Evolutionary conservation across 2,888 invertebrate species (phyloP).

Genomic region (Anaspis maculata): DNA sequence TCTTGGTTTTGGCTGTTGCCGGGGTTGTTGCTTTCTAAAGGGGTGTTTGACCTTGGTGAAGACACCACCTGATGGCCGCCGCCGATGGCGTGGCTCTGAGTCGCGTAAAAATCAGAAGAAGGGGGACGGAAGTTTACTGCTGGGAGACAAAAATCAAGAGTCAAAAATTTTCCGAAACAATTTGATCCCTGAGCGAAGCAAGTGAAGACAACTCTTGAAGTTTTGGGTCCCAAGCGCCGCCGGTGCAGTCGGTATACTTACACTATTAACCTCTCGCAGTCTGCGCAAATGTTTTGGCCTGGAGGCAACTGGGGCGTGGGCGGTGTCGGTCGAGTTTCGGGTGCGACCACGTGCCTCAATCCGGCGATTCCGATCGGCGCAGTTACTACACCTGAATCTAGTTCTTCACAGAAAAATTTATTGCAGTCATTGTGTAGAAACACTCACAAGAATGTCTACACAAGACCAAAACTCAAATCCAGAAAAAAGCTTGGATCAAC

Average conservation of each 20-base stretch:
- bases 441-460: too few relatives aligned
- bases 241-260: constrained; percentile 53
- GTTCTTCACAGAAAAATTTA: too few relatives aligned
- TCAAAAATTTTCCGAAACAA: too few relatives aligned
- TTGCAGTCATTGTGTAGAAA: too few relatives aligned
- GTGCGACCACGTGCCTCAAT: constrained; percentile 67
- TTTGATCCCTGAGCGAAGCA: too few relatives aligned
- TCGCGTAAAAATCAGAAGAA: constrained; percentile 60
- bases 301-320: constrained; percentile 68
- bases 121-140: too few relatives aligned
- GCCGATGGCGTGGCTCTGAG: constrained; percentile 61
- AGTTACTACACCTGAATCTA: constrained; percentile 42
- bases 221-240: too few relatives aligned
- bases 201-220: too few relatives aligned
- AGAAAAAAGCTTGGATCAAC: too few relatives aligned
- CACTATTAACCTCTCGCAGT: constrained; percentile 96
- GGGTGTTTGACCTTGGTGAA: constrained; percentile 30
- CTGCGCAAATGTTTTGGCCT: constrained; percentile 91
- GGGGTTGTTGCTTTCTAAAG: constrained; percentile 19
- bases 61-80: constrained; percentile 51
- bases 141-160: constrained; percentile 10
- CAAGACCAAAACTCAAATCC: too few relatives aligned
- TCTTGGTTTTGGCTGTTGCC: constrained; percentile 33
- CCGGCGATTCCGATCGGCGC: constrained; percentile 40
- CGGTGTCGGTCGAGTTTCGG: constrained; percentile 54